Conservation (phyloP, 1,140 invertebrate species). For the Drosophila leontia region DNA sequence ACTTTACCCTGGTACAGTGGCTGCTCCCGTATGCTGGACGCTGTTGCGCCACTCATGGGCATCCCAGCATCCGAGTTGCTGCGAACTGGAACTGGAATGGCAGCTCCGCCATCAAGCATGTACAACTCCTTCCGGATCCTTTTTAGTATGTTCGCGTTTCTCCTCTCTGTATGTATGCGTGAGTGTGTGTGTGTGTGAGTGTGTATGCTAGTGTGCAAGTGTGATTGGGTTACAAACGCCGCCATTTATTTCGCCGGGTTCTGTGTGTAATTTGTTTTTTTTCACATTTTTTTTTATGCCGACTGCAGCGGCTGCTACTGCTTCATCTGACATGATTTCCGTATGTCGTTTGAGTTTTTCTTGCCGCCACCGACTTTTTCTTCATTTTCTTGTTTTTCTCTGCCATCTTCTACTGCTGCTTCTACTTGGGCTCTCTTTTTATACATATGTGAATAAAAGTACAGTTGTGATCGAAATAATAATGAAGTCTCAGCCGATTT, state of each 20-base stretch:
- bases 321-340: slow-evolving; percentile 82
- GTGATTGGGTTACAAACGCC: slow-evolving; percentile 49
- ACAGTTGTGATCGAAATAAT: slow-evolving; percentile 21
- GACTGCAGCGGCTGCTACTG: slow-evolving; percentile 57
- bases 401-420: neutral
- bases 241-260: slow-evolving; percentile 65
- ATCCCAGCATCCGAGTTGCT: slow-evolving; percentile 17
- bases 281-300: neutral
- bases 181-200: slow-evolving; percentile 11
- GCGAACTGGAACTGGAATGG: slow-evolving; percentile 31
- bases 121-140: slow-evolving; percentile 79
- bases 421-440: slow-evolving; percentile 8
- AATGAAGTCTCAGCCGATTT: neutral
- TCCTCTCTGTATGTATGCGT: slow-evolving; percentile 11
- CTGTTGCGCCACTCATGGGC: slow-evolving; percentile 1
- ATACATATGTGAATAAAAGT: slow-evolving; percentile 11
- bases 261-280: slow-evolving; percentile 39
- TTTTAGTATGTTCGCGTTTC: slow-evolving; percentile 53
- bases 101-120: slow-evolving; percentile 56
- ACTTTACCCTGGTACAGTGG: slow-evolving; percentile 25
- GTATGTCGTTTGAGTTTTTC: slow-evolving; percentile 78
- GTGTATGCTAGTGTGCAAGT: slow-evolving; percentile 40
- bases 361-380: slow-evolving; percentile 50
- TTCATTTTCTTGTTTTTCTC: slow-evolving; percentile 54
- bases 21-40: slow-evolving; percentile 17